Base-by-base conservation (phyloP, 2,888 invertebrate species). In the Bombylius discolor region DNA sequence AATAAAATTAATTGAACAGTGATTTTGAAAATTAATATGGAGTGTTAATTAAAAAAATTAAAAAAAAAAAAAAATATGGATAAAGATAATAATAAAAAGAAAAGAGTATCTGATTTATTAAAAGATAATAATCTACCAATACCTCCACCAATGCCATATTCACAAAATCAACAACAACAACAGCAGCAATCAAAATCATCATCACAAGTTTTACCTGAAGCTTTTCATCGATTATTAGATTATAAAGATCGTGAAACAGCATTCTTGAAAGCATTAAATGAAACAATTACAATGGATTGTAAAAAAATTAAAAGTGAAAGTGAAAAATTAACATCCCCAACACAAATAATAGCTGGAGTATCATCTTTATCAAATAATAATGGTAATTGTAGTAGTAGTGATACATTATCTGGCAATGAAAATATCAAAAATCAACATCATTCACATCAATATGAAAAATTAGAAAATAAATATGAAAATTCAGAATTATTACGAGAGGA, bases 401-500 rank as follows among this genome's bases (percentile, higher is more conserved):
- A 49, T 33, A 8, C 6, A 32, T 49, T 5, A 33, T 5, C 3
- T n/a, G 5, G 3, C 3, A 14, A 14, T 13, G 50, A 36, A 44
- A 48, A 44, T 49, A 44, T 11, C 13, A 42, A 46, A 42, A 5
- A 44, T 33, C 12, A 14, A 14, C 44, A 9, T 36, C 44, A 9
- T 34, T 12, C 23, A 12, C 5, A n/a, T 50, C 36, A 49, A 32
- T 50, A 5, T n/a, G 11, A 33, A 23, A 36, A 50, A 45, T 13
- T 12, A 31, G 44, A 13, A 33, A 45, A 47, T 8, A 36, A 36
- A 23, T 14, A 14, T n/a, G 36, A 52, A 39, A 49, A 55, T 33
- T 53, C 51, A 52, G 67, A 67, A 23, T 62, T 66, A 0, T 64
- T 68, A 52, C 65, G 67, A 1, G 67, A 68, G 3, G 72, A 73